Evolutionary conservation across 23 tunicate species (phyloP), one percentile per base, ranked within the genome.

Genomic region (Halocynthia roretzi): DNA sequence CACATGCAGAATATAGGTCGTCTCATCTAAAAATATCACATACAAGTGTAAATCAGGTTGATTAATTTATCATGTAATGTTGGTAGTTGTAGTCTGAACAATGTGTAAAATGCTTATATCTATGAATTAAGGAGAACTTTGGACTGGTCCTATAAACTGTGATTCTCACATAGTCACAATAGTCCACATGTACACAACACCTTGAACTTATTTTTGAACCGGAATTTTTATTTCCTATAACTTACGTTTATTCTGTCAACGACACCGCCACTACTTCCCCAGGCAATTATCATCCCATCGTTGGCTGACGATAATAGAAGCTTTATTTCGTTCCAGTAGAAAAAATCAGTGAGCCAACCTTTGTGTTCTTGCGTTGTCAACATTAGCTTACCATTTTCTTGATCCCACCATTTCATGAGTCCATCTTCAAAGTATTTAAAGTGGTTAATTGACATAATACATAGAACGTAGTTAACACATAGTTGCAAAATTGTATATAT

Each of bases 361-460:
- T 62, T 49, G 68, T 92, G 98, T 31, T 82, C 92, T 53, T 67
- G 76, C 50, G 63, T 87, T 7, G 87, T 86, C 51, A 86, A 50
- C 85, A 86, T 83, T 19, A 82, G 75, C 56, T 92, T 86, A 55
- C 87, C 98, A 11, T 81, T 81, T 61, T 92, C 98, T 60, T 86
- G 92, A 21, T 92, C 98, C 98, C 98, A 92, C 92, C 87, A 92
- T 74, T 92, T 92, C 77, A 86, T 92, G 8, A 86, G 15, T 31
- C 98, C 98, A 86, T 92, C 98, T 92, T 62, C 17, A 76, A 60
- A 71, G 71, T 67, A 60, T 60, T 31, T 4, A 31, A 31, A 31
- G 44, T 31, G 44, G 44, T 0, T 31, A 31, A 31, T 31, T 31
- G 44, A 31, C 44, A 31, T 31, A 31, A 31, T 4, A 31, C 44